Conservation (phyloP, 2,113 vertebrate species). For the Chunga burmeisteri region DNA sequence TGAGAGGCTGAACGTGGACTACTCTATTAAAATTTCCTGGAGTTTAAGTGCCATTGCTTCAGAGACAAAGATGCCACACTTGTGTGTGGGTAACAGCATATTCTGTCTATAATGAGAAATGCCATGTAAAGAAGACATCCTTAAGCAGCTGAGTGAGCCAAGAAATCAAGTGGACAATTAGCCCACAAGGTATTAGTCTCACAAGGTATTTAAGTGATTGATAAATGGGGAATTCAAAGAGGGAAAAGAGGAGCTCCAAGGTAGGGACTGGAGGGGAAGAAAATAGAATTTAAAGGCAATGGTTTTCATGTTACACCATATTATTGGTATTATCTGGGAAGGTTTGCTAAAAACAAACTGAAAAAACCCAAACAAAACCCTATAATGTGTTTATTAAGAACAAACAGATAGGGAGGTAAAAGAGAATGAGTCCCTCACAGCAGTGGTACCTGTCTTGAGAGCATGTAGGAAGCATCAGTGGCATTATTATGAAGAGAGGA, state of each 20-base stretch:
- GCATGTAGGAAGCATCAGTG: background rate
- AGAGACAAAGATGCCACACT: constrained; percentile 38
- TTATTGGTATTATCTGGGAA: background rate
- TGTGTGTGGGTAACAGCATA: background rate
- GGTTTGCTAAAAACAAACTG: background rate
- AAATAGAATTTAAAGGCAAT: background rate
- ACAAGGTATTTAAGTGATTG: constrained; percentile 48
- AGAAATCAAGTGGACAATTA: constrained; percentile 5
- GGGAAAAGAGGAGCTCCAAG: background rate
- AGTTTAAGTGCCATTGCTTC: constrained; percentile 61
- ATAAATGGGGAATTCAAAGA: constrained; percentile 16
- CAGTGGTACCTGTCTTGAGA: background rate
- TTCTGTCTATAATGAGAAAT: background rate
- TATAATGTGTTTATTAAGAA: background rate
- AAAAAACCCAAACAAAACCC: background rate
- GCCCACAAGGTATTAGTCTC: background rate
- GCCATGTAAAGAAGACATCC: background rate
- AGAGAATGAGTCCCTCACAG: background rate
- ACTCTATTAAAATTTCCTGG: constrained; percentile 58
- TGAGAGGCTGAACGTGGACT: constrained; percentile 35
- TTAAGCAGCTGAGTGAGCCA: background rate
- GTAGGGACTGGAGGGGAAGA: background rate
- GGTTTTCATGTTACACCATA: background rate
- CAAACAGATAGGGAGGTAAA: background rate
- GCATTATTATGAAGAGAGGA: background rate